Base-by-base conservation (phyloP, 2,888 invertebrate species). In the Furcula furcula region DNA sequence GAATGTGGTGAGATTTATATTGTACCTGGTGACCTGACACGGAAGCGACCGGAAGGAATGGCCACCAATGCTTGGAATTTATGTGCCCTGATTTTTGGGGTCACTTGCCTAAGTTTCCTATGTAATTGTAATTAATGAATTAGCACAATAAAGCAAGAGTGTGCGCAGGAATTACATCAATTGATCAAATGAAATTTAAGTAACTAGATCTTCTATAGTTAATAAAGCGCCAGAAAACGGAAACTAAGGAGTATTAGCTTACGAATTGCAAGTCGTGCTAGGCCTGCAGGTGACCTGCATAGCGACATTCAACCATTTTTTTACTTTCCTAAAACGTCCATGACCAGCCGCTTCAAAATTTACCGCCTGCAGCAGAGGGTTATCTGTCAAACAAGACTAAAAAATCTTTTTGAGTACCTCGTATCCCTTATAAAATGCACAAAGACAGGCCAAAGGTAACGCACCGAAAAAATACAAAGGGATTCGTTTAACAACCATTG, bases 401-500 rank as follows among this genome's bases (percentile, higher is more conserved):
- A 36, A 36, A 37, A 46, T n/a, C 41, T 27, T 44, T 36, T 38
- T 42, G 34, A 48, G 36, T 37, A 25, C n/a, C 12, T 29, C 20
- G 31, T 16, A 34, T 29, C 30, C 37, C 31, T 36, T 18, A 53
- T 47, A 50, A 41, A 54, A 44, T 32, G 46, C 29, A 55, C 43
- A 51, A 42, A 48, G 46, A 36, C 34, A 34, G 11, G 14, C 28
- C 36, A 42, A 56, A 38, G 42, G 38, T 44, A 49, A 40, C 46
- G 46, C 31, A 12, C 44, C 23, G 60, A 58, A 64, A 45, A 54
- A 40, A 44, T 42, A 64, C 62, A 68, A 66, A 65, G 55, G 51
- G 52, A 33, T 55, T 56, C 54, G 51, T 70, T 69, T 58, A 56
- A 34, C 40, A 31, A 29, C 50, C 56, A 63, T 72, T 76, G 74